A percentile compares a stretch with the other conserved stretches of the same genome.
These are phyloP conservation scores for Sinocyclocheilus anshuiensis DNA, from an alignment of 2,113 vertebrate species.

Conservation along the genomic window DNA sequence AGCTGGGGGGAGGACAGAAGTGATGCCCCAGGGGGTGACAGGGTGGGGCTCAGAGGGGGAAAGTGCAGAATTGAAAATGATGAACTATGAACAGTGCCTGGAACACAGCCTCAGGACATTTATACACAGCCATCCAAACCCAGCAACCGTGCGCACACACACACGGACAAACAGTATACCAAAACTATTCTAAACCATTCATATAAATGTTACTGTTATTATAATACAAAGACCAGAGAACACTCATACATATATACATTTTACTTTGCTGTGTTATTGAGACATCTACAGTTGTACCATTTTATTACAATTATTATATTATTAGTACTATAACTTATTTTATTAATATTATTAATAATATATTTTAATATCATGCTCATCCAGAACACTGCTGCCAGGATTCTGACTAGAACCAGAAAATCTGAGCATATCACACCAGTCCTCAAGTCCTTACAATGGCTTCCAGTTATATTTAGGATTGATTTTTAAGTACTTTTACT, in stretches of 20 bases:
- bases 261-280: neutral
- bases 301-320: neutral
- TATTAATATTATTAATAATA: neutral
- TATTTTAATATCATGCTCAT: neutral
- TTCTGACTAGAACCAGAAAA: no score
- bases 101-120: conserved; percentile 5
- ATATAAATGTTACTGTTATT: neutral
- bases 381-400: no score
- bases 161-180: neutral
- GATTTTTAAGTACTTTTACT: no score
- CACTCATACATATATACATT: neutral
- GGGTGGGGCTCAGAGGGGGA: neutral
- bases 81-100: conserved; percentile 37
- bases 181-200: conserved; percentile 36
- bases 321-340: neutral
- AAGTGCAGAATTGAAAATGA: conserved; percentile 30
- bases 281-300: neutral
- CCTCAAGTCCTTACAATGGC: no score
- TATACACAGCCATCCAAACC: neutral
- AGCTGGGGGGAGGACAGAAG: neutral
- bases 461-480: no score
- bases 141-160: neutral
- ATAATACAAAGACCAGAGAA: neutral
- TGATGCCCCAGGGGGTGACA: neutral
- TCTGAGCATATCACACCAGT: no score